Base-by-base conservation (phyloP, 1,140 invertebrate genomes). In the Diorhabda carinulata region DNA sequence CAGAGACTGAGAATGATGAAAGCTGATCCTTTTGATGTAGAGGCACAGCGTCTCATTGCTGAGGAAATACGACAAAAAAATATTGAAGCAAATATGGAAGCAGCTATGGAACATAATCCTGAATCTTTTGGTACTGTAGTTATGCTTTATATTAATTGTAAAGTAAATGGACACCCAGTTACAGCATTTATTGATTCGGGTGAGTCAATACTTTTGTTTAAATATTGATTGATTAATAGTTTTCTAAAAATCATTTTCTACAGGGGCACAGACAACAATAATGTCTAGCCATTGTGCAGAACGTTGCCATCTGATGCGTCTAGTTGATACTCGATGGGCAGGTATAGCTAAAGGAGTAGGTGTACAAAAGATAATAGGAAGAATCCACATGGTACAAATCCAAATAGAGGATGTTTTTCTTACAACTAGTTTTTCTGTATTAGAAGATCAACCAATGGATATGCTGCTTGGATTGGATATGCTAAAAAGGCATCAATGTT, bases 131-230 rank as follows among this genome's bases (percentile, higher is more conserved):
- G 96, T 60, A 96, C 95, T 25, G 97, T 99, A 57, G 89, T 94
- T 8, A 99, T 99, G 97, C 85, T 99, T 56, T 99, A 98, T 78
- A 97, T 99, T 66, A 93, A 97, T 80, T 97, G 95, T 78, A 91
- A 90, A 83, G 95, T 99, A 1, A 98, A 99, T 84, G 96, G 96
- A 71, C 90, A 93, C 82, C 92, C 93, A 6, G 95, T 98, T 0
- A 98, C 98, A 84, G 97, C 97, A 4, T 99, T 99, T 82, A 97
- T 99, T 70, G 97, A 99, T 83, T 98, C 96, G 73, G 92, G 92
- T 91, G 82, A 73, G 25, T 60, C 25, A 25, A 25, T 25, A 25
- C 6, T 52, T 52, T 52, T 3, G 6, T 52, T 52, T 52, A 52
- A 8, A 52, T n/a, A 2, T n/a, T 8, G 4, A 8, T 3, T 52